Percentiles rank a stretch among this genome's conserved stretches.
Conservation (phyloP, 1,140 invertebrate genomes). For the Homarus americanus region DNA sequence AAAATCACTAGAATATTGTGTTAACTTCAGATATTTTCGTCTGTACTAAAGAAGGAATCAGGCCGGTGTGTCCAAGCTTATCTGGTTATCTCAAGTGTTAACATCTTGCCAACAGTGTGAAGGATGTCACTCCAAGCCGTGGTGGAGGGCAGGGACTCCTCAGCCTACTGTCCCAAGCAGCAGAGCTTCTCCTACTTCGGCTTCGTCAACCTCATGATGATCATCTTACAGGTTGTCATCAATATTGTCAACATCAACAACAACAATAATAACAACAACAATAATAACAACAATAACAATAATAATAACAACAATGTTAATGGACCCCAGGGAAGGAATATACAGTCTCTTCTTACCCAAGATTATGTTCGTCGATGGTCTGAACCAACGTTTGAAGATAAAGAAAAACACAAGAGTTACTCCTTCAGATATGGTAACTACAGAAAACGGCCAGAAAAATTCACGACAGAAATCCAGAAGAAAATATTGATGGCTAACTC, state of each 20-base stretch:
- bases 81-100: too few species aligned
- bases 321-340: not conserved
- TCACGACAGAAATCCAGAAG: not conserved
- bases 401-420: not conserved
- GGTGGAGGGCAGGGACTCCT: too few species aligned
- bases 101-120: too few species aligned
- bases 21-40: too few species aligned
- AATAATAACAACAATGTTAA: conserved; percentile 26
- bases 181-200: conserved; percentile 15
- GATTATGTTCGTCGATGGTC: not conserved
- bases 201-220: conserved; percentile 13
- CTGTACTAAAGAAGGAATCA: too few species aligned
- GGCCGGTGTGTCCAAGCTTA: too few species aligned
- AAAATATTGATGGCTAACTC: not conserved
- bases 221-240: not conserved
- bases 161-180: not conserved
- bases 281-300: conserved; percentile 34
- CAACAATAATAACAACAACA: conserved; percentile 41
- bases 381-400: not conserved
- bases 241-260: conserved; percentile 20
- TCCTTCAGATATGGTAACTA: not conserved
- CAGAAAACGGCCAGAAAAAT: not conserved
- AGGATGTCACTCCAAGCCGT: too few species aligned
- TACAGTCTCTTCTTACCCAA: not conserved
- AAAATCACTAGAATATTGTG: too few species aligned